A percentile compares a stretch with the other conserved stretches of the same genome.
phyloP scores from a whole-genome alignment of 37 sponge, comb jelly and placozoan genomes.

The Dysidea cf. avara region DNA sequence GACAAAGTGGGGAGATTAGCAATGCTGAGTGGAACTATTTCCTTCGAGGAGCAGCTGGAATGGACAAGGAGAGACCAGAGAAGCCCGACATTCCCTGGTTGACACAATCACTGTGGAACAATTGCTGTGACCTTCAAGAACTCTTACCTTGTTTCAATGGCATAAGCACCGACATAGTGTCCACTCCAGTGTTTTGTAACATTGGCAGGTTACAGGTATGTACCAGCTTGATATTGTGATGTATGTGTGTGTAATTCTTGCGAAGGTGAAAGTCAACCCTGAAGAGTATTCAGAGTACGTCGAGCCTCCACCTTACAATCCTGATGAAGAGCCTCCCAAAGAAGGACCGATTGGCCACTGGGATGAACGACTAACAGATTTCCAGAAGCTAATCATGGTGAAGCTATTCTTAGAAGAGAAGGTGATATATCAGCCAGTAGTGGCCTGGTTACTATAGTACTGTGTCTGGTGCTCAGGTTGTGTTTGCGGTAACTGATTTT shows the following conservation, averaged over 20 bases:
- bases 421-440: slow-evolving; percentile 41
- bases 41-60: slow-evolving; percentile 87
- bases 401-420: slow-evolving; percentile 90
- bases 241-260: not conserved
- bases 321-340: not conserved
- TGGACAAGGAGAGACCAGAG: slow-evolving; percentile 89
- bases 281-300: slow-evolving; percentile 62
- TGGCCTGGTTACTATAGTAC: not conserved
- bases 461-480: slow-evolving; percentile 44
- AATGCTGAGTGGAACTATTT: slow-evolving; percentile 97
- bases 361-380: slow-evolving; percentile 79
- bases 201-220: slow-evolving; percentile 62
- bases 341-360: slow-evolving; percentile 76
- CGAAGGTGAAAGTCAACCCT: slow-evolving; percentile 73
- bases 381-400: slow-evolving; percentile 91
- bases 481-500: slow-evolving; percentile 80
- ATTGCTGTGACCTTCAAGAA: slow-evolving; percentile 86
- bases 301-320: slow-evolving; percentile 31
- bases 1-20: slow-evolving; percentile 69
- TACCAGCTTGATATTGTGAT: not conserved
- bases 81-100: slow-evolving; percentile 91
- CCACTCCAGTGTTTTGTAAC: slow-evolving; percentile 75
- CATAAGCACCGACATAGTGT: slow-evolving; percentile 59
- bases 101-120: slow-evolving; percentile 71
- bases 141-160: slow-evolving; percentile 75